Evolutionary conservation across 2,113 vertebrate species (phyloP), one percentile per base, ranked within the genome.

Genomic region (Phycodurus eques): DNA sequence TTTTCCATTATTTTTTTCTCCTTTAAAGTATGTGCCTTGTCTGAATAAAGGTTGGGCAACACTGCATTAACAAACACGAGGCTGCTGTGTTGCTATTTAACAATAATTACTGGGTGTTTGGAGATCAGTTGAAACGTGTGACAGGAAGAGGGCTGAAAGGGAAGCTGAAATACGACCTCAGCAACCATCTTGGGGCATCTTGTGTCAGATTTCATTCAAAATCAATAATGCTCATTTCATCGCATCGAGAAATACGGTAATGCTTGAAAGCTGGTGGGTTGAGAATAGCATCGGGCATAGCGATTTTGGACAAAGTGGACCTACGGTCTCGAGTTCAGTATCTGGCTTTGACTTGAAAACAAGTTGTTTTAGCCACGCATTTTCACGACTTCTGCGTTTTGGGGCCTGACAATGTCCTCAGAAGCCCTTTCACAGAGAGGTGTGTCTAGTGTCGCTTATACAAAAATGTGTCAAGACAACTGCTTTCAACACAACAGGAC

Each of bases 121-220:
- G 19, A 9, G 13, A 27, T 15, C 20, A 46, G 42, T 43, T 27
- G 44, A 66, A 46, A 66, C 31, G 14, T 61, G 59, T 61, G 59
- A 61, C 43, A 66, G 64, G 64, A 66, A 66, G 44, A 66, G 44
- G n/a, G 22, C 42, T 27, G n/a, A 65, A 65, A 65, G 20, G 42
- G n/a, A n/a, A 65, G 20, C 19, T 65, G 64, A 66, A 66, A 49
- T 66, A 17, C 8, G 64, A 66, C 64, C 43, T 27, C 13, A 27
- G 44, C 22, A 14, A 27, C 43, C 64, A 31, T 66, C 44, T 44
- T 44, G 62, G 43, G 62, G 19, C 62, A 27, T 65, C 42, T 66
- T 47, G 64, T 15, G n/a, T 66, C 64, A 15, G 22, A 66, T 66
- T 66, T 31, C 64, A 47, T 31, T 66, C 64, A 17, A 66, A 66